A percentile compares a stretch with the other conserved stretches of the same genome.
Conservation (phyloP, 2,113 vertebrate genomes). For the Festucalex cinctus region DNA sequence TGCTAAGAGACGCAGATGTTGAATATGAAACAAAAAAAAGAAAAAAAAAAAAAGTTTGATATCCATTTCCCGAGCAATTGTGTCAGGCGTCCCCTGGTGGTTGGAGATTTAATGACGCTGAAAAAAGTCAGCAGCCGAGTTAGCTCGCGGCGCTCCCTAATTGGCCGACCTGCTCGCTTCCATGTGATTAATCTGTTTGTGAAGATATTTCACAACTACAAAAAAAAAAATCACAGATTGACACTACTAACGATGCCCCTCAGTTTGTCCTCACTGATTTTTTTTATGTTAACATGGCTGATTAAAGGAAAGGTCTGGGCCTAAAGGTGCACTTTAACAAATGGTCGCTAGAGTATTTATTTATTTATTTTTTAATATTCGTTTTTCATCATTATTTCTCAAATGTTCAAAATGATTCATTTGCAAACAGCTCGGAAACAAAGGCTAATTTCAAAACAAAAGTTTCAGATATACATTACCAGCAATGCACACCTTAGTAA, state of each 20-base stretch:
- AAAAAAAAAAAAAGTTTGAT: constrained; percentile 6
- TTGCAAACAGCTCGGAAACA: too few relatives aligned
- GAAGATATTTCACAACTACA: not conserved
- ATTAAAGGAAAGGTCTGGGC: too few relatives aligned
- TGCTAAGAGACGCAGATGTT: constrained; percentile 21
- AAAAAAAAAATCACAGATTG: not conserved
- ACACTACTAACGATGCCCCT: constrained; percentile 26
- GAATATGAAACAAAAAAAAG: constrained; percentile 26
- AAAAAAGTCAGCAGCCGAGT: constrained; percentile 40
- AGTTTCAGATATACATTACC: too few relatives aligned
- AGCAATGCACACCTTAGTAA: too few relatives aligned
- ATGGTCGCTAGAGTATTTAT: too few relatives aligned
- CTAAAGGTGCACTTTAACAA: too few relatives aligned
- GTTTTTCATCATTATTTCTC: too few relatives aligned
- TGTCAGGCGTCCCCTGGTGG: constrained; percentile 43
- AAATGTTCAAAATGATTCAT: too few relatives aligned
- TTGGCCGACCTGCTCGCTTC: constrained; percentile 44
- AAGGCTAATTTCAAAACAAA: too few relatives aligned
- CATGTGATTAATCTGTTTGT: not conserved
- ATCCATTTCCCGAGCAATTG: constrained; percentile 29
- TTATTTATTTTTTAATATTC: too few relatives aligned
- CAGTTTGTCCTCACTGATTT: constrained; percentile 32
- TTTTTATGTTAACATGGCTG: not conserved
- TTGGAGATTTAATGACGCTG: constrained; percentile 56
- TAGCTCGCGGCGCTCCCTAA: constrained; percentile 48